Evolutionary conservation across 2,113 vertebrate genomes (phyloP).

Genomic region (Phrynosoma blainvillii): DNA sequence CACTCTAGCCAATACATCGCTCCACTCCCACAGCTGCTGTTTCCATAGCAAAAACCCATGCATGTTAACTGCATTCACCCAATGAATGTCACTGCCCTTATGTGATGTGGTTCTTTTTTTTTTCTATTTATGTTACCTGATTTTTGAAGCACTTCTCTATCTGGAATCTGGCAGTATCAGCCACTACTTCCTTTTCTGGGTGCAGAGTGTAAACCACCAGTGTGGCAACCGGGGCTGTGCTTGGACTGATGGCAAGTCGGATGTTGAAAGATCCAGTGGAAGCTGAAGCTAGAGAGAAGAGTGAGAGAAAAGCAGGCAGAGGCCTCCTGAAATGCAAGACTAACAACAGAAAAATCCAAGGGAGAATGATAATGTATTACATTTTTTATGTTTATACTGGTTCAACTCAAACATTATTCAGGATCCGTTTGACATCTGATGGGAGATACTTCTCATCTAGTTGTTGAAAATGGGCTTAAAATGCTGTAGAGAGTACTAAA

Average conservation of each 20-base stretch:
- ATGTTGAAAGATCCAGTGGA: constrained; percentile 74
- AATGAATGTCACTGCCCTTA: neutral
- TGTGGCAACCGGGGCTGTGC: constrained; percentile 74
- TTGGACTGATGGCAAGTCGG: constrained; percentile 64
- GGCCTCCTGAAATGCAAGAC: neutral
- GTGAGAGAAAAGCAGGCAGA: no score
- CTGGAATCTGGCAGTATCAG: constrained; percentile 69
- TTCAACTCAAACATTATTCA: no score
- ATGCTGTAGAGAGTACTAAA: no score
- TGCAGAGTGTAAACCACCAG: constrained; percentile 81
- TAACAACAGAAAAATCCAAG: no score
- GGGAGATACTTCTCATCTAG: no score
- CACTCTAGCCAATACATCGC: no score
- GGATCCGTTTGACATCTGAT: no score
- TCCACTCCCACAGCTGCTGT: no score
- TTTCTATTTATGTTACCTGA: constrained; percentile 69
- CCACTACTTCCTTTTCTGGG: constrained; percentile 76
- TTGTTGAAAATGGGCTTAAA: no score
- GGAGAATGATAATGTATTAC: no score
- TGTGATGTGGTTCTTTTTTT: neutral
- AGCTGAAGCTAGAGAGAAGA: constrained; percentile 41
- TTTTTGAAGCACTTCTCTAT: constrained; percentile 82
- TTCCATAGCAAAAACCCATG: no score
- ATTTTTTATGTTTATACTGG: no score
- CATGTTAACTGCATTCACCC: neutral